A percentile compares a stretch with the other conserved stretches of the same genome.
These are phyloP conservation scores for Drosophila pectinifera DNA, from an alignment of 1,140 invertebrate genomes.

Conservation along the genomic window DNA sequence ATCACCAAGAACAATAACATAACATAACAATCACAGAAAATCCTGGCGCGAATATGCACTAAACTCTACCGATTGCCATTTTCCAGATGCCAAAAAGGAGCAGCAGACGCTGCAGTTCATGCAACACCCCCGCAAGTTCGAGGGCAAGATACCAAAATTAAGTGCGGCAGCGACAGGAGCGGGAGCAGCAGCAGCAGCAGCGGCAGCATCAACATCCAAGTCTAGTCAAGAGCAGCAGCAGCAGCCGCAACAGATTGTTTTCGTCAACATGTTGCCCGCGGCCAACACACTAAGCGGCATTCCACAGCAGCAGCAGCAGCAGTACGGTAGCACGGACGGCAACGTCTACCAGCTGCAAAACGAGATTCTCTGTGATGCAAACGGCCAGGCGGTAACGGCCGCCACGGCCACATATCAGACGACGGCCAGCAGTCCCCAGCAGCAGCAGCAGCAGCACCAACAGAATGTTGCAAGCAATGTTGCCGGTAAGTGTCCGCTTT, in stretches of 20 bases:
- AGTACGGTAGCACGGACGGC: slow-evolving; percentile 71
- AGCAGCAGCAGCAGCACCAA: slow-evolving; percentile 63
- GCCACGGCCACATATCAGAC: slow-evolving; percentile 74
- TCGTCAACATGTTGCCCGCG: slow-evolving; percentile 78
- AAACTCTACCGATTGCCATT: slow-evolving; percentile 54
- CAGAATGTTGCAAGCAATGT: slow-evolving; percentile 65
- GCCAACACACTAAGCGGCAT: slow-evolving; percentile 81
- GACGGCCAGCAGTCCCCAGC: slow-evolving; percentile 61
- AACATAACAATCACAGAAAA: slow-evolving; percentile 12
- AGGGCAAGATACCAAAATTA: slow-evolving; percentile 84
- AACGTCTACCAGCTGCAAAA: slow-evolving; percentile 79
- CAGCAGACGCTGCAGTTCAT: slow-evolving; percentile 72
- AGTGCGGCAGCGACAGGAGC: slow-evolving; percentile 38
- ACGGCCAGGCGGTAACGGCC: slow-evolving; percentile 62
- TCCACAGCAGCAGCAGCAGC: slow-evolving; percentile 69
- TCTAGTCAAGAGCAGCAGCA: slow-evolving; percentile 68
- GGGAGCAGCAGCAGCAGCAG: too few species aligned
- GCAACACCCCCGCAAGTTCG: slow-evolving; percentile 80
- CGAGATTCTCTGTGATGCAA: slow-evolving; percentile 81
- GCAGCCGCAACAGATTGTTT: slow-evolving; percentile 61
- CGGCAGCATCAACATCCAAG: slow-evolving; percentile 83
- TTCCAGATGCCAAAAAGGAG: slow-evolving; percentile 79
- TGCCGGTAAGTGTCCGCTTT: slow-evolving; percentile 69
- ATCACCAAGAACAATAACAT: slow-evolving; percentile 38
- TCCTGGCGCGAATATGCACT: slow-evolving; percentile 21